Evolutionary conservation across 2,888 invertebrate genomes (phyloP).

Genomic region (Synanthedon tipuliformis): DNA sequence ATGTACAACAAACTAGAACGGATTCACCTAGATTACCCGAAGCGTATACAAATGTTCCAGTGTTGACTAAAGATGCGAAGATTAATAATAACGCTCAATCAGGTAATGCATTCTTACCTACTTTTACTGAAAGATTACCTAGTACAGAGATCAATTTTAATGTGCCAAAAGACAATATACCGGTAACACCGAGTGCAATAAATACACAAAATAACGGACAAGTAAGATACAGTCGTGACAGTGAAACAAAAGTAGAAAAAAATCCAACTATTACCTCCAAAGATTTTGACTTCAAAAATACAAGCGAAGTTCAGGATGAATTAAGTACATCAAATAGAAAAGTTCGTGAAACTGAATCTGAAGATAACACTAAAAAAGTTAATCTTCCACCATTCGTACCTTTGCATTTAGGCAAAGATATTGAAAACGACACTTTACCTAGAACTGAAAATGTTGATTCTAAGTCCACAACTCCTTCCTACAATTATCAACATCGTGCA

Average conservation of each 20-base stretch:
- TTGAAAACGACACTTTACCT: neutral
- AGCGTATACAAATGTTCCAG: neutral
- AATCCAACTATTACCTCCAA: neutral
- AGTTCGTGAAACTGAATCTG: neutral
- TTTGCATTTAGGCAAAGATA: neutral
- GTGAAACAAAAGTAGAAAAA: neutral
- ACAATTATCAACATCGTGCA: no score
- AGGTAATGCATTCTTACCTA: neutral
- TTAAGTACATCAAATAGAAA: neutral
- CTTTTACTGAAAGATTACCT: neutral
- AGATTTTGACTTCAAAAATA: neutral
- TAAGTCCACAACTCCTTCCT: no score
- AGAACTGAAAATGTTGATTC: no score
- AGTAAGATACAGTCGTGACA: neutral
- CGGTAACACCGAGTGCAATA: neutral
- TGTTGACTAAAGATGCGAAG: neutral
- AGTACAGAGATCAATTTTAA: neutral
- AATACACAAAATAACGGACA: neutral
- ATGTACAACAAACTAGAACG: neutral
- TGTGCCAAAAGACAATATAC: neutral
- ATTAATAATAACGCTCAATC: neutral
- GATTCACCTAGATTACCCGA: conserved; percentile 1
- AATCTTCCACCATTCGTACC: neutral
- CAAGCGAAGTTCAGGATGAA: neutral
- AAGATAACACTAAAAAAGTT: neutral